These are phyloP conservation scores for Mamestra brassicae DNA, from an alignment of 2,888 invertebrate species.

Conservation along the genomic window DNA sequence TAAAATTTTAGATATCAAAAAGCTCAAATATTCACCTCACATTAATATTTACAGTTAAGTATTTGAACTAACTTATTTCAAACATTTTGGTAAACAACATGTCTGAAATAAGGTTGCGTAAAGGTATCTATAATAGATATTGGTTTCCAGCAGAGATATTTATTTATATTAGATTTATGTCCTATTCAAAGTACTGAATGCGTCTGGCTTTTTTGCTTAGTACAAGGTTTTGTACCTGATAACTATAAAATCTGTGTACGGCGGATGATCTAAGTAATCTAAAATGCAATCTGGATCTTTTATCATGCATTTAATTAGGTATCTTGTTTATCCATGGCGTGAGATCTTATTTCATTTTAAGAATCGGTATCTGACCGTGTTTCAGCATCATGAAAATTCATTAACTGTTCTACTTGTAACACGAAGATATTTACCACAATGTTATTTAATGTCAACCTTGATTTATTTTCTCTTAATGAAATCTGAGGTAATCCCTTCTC, in stretches of 20 bases:
- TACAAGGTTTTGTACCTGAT: neutral
- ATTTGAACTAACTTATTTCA: too few relatives aligned
- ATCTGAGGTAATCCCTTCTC: constrained; percentile 14
- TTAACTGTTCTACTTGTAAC: constrained; percentile 24
- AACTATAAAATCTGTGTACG: neutral
- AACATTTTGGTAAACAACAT: neutral
- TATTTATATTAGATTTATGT: neutral
- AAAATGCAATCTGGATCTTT: too few relatives aligned
- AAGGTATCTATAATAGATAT: neutral
- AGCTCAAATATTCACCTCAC: neutral
- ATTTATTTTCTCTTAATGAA: neutral
- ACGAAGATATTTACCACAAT: constrained; percentile 2
- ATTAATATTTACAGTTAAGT: neutral
- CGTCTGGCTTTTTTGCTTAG: neutral
- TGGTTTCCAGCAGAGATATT: too few relatives aligned
- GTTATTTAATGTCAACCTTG: neutral
- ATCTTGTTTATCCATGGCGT: neutral
- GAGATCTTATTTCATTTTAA: neutral
- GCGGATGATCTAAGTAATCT: too few relatives aligned
- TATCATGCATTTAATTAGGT: neutral
- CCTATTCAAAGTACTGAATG: neutral
- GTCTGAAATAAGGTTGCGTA: neutral
- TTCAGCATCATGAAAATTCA: constrained; percentile 17
- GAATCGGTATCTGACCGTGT: neutral
- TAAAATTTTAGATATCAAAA: neutral